These are phyloP conservation scores for Brachypalpus laphriformis DNA, from an alignment of 2,888 invertebrate species.

Conservation along the genomic window DNA sequence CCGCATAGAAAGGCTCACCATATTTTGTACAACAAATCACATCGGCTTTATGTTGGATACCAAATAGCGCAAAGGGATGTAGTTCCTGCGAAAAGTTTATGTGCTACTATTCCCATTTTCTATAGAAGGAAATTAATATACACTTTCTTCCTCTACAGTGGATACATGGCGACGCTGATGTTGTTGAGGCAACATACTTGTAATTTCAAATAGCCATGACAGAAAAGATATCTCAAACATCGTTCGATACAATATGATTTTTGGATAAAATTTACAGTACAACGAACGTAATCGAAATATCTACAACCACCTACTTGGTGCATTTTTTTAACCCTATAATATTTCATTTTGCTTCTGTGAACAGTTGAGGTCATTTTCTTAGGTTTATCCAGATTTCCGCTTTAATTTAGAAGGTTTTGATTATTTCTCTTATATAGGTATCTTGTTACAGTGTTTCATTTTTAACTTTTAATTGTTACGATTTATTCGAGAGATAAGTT, in stretches of 20 bases:
- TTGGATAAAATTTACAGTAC: neutral
- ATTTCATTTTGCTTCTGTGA: too few species aligned
- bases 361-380: too few species aligned
- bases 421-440: too few species aligned
- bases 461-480: too few species aligned
- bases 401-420: too few species aligned
- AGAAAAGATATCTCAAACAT: neutral
- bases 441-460: too few species aligned
- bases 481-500: too few species aligned
- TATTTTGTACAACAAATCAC: constrained; percentile 14
- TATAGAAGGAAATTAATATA: neutral
- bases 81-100: neutral
- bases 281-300: neutral
- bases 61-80: neutral
- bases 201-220: neutral
- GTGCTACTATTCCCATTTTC: neutral
- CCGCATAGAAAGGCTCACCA: neutral
- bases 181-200: neutral
- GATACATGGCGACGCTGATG: neutral
- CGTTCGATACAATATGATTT: neutral
- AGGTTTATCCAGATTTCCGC: too few species aligned
- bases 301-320: neutral
- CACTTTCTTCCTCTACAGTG: neutral
- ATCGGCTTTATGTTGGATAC: constrained; percentile 9
- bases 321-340: neutral